phyloP scores from a whole-genome alignment of 2,797 vertebrate species.

The Emydoidea blandingii region DNA sequence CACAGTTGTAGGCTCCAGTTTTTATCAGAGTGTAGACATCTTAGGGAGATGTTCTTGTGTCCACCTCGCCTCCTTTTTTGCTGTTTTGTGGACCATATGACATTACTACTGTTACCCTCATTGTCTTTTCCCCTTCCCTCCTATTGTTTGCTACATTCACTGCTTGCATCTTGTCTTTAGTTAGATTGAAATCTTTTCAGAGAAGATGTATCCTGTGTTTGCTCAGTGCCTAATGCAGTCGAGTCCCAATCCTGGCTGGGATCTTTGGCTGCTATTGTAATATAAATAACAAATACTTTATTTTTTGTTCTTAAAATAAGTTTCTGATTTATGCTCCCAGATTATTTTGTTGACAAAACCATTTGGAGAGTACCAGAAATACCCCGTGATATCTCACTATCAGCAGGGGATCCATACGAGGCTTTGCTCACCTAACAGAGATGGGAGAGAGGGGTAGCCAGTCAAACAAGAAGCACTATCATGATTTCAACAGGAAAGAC shows the following conservation, averaged over 20 bases:
- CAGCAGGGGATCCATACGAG: conserved; percentile 8
- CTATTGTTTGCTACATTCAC: not conserved
- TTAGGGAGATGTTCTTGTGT: too few relatives aligned
- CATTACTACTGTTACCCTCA: conserved; percentile 16
- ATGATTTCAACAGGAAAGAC: not conserved
- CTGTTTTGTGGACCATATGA: conserved; percentile 49
- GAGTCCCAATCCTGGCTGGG: conserved; percentile 20
- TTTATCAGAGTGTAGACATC: conserved; percentile 1
- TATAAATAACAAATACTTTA: conserved; percentile 16
- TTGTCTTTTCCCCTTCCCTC: conserved; percentile 22
- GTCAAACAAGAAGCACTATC: conserved; percentile 7
- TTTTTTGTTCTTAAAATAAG: conserved; percentile 61
- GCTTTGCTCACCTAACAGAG: conserved; percentile 43
- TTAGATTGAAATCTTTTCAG: conserved; percentile 15
- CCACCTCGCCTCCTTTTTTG: conserved; percentile 42
- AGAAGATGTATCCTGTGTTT: not conserved
- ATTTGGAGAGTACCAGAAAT: conserved; percentile 20
- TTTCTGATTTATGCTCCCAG: conserved; percentile 43
- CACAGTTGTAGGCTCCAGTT: conserved; percentile 56
- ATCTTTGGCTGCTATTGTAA: conserved; percentile 4
- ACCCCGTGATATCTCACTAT: conserved; percentile 32
- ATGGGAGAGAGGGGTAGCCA: conserved; percentile 18
- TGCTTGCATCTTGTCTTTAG: not conserved
- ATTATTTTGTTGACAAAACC: conserved; percentile 15
- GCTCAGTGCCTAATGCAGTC: not conserved